Evolutionary conservation across 2,888 invertebrate genomes (phyloP).

Genomic region (Lasioglossum leucozonium): DNA sequence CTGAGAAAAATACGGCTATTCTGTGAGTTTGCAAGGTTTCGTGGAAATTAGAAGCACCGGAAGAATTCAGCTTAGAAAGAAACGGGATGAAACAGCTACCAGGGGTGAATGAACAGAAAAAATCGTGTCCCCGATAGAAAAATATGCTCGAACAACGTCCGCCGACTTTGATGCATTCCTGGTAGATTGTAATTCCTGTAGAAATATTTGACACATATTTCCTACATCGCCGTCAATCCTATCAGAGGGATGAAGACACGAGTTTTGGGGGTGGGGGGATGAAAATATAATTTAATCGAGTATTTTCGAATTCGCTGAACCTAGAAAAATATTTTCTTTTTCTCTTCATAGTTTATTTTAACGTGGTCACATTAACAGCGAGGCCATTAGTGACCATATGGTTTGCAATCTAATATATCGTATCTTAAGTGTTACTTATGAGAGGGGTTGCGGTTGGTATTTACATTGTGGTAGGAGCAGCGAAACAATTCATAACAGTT

Average conservation of each 20-base stretch:
- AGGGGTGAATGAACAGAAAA: neutral
- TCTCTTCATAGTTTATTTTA: too few relatives aligned
- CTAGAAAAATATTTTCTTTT: too few relatives aligned
- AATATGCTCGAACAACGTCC: neutral
- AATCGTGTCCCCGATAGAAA: neutral
- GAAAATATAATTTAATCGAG: neutral
- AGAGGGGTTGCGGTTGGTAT: too few relatives aligned
- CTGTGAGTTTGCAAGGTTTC: neutral
- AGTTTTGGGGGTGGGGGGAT: neutral
- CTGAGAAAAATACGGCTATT: neutral
- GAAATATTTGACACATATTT: neutral
- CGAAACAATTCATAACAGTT: too few relatives aligned
- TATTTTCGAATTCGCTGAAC: neutral
- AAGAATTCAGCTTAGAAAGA: neutral
- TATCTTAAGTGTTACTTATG: too few relatives aligned
- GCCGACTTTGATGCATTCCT: neutral
- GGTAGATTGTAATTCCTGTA: constrained; percentile 2
- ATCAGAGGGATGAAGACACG: neutral
- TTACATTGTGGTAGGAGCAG: too few relatives aligned
- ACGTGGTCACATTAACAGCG: too few relatives aligned
- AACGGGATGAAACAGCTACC: neutral
- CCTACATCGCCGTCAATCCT: neutral
- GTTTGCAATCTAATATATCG: too few relatives aligned
- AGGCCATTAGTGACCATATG: too few relatives aligned
- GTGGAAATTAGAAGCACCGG: too few relatives aligned